Evolutionary conservation across 37 sponge, comb jelly and placozoan species (phyloP), one percentile per base, ranked within the genome.

Genomic region (Hormiphora californensis): DNA sequence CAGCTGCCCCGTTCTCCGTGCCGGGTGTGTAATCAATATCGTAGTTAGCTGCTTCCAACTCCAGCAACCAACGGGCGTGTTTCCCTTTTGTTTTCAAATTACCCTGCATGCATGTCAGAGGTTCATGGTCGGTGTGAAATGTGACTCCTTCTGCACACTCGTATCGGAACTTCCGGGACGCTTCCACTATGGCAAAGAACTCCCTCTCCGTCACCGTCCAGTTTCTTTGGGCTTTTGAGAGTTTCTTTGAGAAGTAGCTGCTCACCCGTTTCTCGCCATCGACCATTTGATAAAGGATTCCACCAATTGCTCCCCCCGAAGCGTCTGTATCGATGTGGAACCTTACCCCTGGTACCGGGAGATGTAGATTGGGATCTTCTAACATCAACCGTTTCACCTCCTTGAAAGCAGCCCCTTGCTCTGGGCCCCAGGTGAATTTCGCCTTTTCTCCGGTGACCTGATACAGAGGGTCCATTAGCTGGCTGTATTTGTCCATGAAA

Each of bases 321-420:
- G 85, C 85, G 32, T 81, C 85, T 17, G 53, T 43, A 25, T n/a
- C 25, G 32, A 81, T 41, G 27, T 23, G 19, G 49, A 81, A 81
- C 27, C n/a, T n/a, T n/a, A n/a, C n/a, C n/a, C n/a, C n/a, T n/a
- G n/a, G n/a, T n/a, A n/a, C n/a, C n/a, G n/a, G n/a, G n/a, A n/a
- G n/a, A n/a, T n/a, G n/a, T n/a, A n/a, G n/a, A n/a, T n/a, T n/a
- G n/a, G n/a, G n/a, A n/a, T n/a, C n/a, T n/a, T n/a, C n/a, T n/a
- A n/a, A n/a, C n/a, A n/a, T n/a, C n/a, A n/a, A n/a, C n/a, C n/a
- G n/a, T n/a, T n/a, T n/a, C n/a, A n/a, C n/a, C n/a, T n/a, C n/a
- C n/a, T n/a, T n/a, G n/a, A n/a, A n/a, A n/a, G n/a, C n/a, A n/a
- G n/a, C n/a, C n/a, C n/a, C n/a, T n/a, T n/a, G n/a, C n/a, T n/a